These are phyloP conservation scores for Calidris pygmaea DNA, from an alignment of 2,113 vertebrate genomes.

Conservation along the genomic window DNA sequence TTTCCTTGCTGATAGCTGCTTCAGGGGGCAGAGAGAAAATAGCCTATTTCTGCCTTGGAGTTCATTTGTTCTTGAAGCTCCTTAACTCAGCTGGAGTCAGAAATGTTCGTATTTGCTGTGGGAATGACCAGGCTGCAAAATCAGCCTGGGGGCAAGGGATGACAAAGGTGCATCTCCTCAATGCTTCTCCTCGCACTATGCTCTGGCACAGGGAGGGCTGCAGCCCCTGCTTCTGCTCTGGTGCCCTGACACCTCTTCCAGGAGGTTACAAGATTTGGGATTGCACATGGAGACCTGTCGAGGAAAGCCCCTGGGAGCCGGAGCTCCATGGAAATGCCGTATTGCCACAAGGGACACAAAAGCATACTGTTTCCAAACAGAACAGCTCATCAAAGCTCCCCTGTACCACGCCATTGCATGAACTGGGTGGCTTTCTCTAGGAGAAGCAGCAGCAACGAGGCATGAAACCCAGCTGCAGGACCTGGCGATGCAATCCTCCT, in stretches of 20 bases:
- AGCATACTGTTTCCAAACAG: background rate
- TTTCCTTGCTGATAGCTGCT: background rate
- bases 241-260: background rate
- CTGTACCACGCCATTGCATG: rapidly evolving
- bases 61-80: conserved; percentile 13
- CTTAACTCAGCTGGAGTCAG: conserved; percentile 33
- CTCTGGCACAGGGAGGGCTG: background rate
- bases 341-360: background rate
- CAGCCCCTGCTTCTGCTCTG: background rate
- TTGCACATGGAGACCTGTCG: rapidly evolving
- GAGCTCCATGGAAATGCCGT: background rate
- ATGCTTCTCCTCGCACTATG: rapidly evolving
- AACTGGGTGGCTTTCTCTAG: background rate
- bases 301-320: background rate
- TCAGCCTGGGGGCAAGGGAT: background rate
- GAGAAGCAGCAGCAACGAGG: background rate
- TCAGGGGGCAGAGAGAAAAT: background rate
- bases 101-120: background rate
- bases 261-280: background rate
- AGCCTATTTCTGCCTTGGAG: conserved; percentile 13
- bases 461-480: background rate
- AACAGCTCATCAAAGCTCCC: background rate
- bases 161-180: background rate
- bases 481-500: rapidly evolving
- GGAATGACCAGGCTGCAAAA: background rate